Base-by-base conservation (phyloP, 2,797 vertebrate species). In the Channallabes apus region DNA sequence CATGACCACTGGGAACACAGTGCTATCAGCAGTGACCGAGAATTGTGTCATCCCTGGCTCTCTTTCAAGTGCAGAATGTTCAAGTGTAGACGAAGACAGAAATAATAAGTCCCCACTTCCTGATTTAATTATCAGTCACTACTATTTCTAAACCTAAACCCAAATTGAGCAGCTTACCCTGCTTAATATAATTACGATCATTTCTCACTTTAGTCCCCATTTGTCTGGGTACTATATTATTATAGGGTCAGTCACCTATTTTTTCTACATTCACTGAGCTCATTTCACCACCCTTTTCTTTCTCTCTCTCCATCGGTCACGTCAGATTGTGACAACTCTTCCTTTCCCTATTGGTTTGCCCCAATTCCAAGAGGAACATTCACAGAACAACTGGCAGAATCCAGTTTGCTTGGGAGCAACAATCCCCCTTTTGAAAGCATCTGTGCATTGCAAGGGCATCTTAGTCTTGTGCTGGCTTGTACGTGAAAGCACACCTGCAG, bases 311-410 rank as follows among this genome's bases (percentile, higher is more conserved):
- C 89, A 89, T 88, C 88, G 89, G 88, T 88, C 88, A 86, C 79
- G 82, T 87, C 87, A 76, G 85, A 77, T 65, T 51, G 77, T 88
- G 86, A 87, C 24, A 71, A 83, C 82, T 61, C 68, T 64, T 89
- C 41, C 83, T 82, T 77, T 86, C 82, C 82, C 85, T 75, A 65
- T 84, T 86, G 82, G 76, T 84, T 73, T 90, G 91, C 84, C 91
- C 90, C 86, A 91, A 88, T 91, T 91, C 87, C 81, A 59, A 87
- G 85, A 85, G 82, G 81, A 88, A 81, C 67, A 68, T 89, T 86
- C 80, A 87, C 17, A 82, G 65, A 72, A 15, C 35, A 88, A 87
- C 88, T 82, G 84, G 88, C 69, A 84, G 41, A 68, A 89, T 88
- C 89, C 86, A 84, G 88, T 91, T 90, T 85, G 85, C 78, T 75